Conservation (phyloP, 2,113 vertebrate species). For the Aegypius monachus region DNA sequence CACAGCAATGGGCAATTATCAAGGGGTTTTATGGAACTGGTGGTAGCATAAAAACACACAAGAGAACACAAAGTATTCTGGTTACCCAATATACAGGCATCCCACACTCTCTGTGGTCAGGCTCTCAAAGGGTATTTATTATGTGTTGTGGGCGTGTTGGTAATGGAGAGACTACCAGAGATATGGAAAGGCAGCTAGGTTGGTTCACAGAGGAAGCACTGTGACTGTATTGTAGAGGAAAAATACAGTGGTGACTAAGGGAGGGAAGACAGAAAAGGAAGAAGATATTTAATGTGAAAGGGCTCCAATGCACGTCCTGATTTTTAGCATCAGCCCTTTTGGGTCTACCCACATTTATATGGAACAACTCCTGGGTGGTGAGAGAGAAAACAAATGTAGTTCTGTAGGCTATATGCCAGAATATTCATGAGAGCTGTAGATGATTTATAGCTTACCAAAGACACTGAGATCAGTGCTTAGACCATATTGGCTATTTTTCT, state of each 20-base stretch:
- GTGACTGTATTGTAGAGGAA: background rate
- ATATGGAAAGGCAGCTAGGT: background rate
- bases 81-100: background rate
- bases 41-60: background rate
- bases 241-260: background rate
- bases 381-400: background rate
- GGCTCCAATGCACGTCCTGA: background rate
- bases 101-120: background rate
- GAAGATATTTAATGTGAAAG: background rate
- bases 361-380: background rate
- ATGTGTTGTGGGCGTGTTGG: background rate
- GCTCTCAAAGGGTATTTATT: background rate
- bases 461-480: conserved; percentile 14
- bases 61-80: background rate
- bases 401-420: background rate
- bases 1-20: background rate
- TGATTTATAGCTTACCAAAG: conserved; percentile 31
- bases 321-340: background rate
- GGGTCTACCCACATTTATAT: background rate
- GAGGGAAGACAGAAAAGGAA: background rate
- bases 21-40: background rate
- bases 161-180: background rate
- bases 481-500: background rate
- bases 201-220: background rate
- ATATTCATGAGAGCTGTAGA: background rate